These are phyloP conservation scores for Halisarca cf. caerulea DNA, from an alignment of 37 sponge, comb jelly and placozoan genomes.

Conservation along the genomic window DNA sequence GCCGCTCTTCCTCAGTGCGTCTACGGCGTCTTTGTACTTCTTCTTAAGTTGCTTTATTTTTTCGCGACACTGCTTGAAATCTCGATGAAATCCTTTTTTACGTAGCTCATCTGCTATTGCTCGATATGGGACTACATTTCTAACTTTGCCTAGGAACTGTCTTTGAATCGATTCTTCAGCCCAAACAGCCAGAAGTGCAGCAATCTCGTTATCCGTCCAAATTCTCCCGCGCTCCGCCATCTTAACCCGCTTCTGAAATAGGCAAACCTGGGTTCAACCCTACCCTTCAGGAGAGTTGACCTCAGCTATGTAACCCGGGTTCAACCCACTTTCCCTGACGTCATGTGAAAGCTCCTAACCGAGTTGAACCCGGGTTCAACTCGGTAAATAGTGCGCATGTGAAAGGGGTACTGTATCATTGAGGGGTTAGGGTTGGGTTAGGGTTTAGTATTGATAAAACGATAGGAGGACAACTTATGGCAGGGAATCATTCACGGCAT, in stretches of 20 bases:
- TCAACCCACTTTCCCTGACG: slow-evolving; percentile 7
- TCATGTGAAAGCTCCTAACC: slow-evolving; percentile 4
- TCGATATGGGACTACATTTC: neutral
- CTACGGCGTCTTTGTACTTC: slow-evolving; percentile 28
- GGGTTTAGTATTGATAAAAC: no score
- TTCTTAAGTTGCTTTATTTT: slow-evolving; percentile 16
- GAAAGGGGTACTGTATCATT: slow-evolving; percentile 14
- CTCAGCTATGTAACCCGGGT: slow-evolving; percentile 20
- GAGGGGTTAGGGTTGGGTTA: no score
- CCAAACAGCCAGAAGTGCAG: slow-evolving; percentile 14
- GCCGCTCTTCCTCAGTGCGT: slow-evolving; percentile 9
- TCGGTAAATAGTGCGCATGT: neutral
- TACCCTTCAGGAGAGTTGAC: neutral
- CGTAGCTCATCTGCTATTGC: neutral
- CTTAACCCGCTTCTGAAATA: slow-evolving; percentile 2
- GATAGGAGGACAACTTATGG: no score
- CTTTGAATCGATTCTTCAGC: neutral
- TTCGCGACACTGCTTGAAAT: slow-evolving; percentile 25
- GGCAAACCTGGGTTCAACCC: slow-evolving; percentile 1
- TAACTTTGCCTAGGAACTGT: neutral
- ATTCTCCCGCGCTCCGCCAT: slow-evolving; percentile 16
- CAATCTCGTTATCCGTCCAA: slow-evolving; percentile 19
- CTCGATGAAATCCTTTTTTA: neutral
- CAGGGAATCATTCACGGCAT: no score
- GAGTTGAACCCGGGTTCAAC: slow-evolving; percentile 4